Base-by-base conservation (phyloP, 2,113 vertebrate genomes). In the Passer montanus region DNA sequence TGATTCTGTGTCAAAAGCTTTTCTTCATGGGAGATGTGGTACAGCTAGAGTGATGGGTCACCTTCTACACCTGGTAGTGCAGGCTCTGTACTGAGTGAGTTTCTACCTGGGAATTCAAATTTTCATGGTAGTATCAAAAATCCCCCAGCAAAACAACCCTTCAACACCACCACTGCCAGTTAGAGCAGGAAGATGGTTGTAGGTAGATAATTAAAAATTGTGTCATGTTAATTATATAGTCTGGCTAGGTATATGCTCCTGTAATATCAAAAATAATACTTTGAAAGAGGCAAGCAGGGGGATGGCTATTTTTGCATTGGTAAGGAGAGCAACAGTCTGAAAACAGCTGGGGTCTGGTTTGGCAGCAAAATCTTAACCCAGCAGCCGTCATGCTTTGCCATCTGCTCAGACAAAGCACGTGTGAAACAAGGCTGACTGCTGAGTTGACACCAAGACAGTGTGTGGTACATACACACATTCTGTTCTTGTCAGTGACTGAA, bases 201-300 rank as follows among this genome's bases (percentile, higher is more conserved):
- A 91, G 10, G 41, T 72, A 75, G 83, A 62, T 92, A 84, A 95
- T 94, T 94, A 68, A 91, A 94, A 94, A 63, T 81, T 89, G 84
- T 75, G 84, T 64, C 75, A 91, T 23, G n/a, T 81, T 94, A 87
- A 78, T 92, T 91, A 75, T n/a, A 22, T 64, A 59, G 64, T 77
- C 83, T 86, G 76, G 50, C 64, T 88, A 52, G 55, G 24, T 77
- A n/a, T 22, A 41, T 81, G 41, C 19, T 92, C 56, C 47, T 81
- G 47, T 72, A 75, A 78, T 77, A 84, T n/a, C 24, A 60, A 90
- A 89, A 89, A 77, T 75, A 75, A 60, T 63, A 64, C 27, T 60
- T 78, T 59, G 62, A 75, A 64, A 59, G 77, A 74, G 28, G 30
- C 69, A 78, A 78, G 82, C 78, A 68, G 69, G 73, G 47, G 78